phyloP scores from a whole-genome alignment of 2,797 vertebrate genomes.

The Malacoctenus gilli region DNA sequence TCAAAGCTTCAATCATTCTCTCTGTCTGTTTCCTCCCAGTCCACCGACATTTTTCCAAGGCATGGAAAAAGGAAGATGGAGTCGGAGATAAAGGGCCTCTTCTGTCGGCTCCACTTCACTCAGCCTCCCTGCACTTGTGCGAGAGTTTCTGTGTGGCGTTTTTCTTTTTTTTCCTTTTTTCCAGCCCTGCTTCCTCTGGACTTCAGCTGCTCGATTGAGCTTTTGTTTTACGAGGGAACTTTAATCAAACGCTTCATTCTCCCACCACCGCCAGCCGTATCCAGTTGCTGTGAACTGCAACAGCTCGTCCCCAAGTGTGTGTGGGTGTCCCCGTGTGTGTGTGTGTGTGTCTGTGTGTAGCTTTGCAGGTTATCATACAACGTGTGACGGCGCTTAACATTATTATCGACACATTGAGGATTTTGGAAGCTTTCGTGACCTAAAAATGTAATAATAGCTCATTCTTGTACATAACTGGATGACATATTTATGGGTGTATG shows the following conservation, averaged over 20 bases:
- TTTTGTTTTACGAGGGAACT: slow-evolving; percentile 66
- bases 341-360: no score
- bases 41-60: slow-evolving; percentile 28
- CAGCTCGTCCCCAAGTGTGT: slow-evolving; percentile 39
- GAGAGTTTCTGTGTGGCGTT: slow-evolving; percentile 56
- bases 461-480: no score
- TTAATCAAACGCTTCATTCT: slow-evolving; percentile 74
- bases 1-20: slow-evolving; percentile 19
- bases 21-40: slow-evolving; percentile 31
- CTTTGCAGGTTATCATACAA: slow-evolving; percentile 56
- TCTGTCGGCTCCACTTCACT: slow-evolving; percentile 48
- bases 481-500: no score
- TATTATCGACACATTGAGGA: neutral
- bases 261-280: slow-evolving; percentile 61
- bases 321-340: no score
- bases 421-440: no score
- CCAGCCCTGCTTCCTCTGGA: slow-evolving; percentile 45
- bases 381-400: slow-evolving; percentile 46
- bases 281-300: slow-evolving; percentile 65
- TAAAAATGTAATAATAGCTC: no score
- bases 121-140: slow-evolving; percentile 40
- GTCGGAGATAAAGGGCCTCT: no score
- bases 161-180: slow-evolving; percentile 54
- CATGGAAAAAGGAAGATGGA: slow-evolving; percentile 32
- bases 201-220: slow-evolving; percentile 46